A percentile compares a stretch with the other conserved stretches of the same genome.
Evolutionary conservation across 2,113 vertebrate species (phyloP).

Genomic region (Heterotilapia buettikoferi): DNA sequence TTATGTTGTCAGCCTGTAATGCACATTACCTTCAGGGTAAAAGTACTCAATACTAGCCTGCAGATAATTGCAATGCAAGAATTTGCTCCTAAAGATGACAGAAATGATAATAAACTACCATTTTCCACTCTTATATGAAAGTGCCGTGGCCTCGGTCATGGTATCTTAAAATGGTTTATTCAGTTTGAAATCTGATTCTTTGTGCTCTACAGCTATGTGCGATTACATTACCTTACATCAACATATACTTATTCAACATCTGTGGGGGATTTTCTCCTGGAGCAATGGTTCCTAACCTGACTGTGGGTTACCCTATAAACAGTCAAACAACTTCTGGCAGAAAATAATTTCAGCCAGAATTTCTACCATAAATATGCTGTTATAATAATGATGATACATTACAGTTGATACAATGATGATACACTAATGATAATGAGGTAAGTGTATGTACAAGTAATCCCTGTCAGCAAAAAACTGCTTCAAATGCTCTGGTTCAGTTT

Average conservation of each 20-base stretch:
- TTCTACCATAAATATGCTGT: neutral
- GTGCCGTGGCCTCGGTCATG: neutral
- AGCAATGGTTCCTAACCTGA: neutral
- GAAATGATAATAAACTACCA: neutral
- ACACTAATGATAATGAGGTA: neutral
- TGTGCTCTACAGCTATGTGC: neutral
- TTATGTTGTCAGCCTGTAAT: neutral
- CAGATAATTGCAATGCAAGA: neutral
- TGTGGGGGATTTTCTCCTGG: fast-evolving
- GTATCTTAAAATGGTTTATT: neutral
- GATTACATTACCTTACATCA: neutral
- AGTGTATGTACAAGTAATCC: neutral
- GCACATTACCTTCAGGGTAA: neutral
- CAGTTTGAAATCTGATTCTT: neutral
- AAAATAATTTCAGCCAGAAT: neutral
- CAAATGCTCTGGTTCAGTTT: neutral
- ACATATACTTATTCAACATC: neutral
- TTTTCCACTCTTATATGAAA: neutral
- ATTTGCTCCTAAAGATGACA: neutral
- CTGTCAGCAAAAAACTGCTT: neutral
- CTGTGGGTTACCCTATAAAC: fast-evolving
- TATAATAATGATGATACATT: neutral
- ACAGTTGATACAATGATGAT: neutral
- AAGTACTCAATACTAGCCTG: neutral
- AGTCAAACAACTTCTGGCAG: neutral